Evolutionary conservation across 2,797 vertebrate genomes (phyloP).

Genomic region (Geotrypetes seraphini): DNA sequence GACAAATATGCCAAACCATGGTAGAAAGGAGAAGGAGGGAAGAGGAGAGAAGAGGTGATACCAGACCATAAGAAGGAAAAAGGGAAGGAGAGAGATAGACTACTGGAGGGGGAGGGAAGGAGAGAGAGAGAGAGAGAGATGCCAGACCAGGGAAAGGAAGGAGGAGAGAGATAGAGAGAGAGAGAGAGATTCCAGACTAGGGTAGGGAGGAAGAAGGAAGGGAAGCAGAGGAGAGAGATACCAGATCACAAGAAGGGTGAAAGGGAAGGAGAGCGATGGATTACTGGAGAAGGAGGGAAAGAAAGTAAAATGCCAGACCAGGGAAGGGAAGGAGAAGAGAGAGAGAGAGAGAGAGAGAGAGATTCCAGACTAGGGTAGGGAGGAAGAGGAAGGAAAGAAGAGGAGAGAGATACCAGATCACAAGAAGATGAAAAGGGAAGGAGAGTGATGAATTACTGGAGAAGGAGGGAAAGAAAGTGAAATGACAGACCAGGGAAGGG

Average conservation of each 20-base stretch:
- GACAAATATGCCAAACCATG: too few species aligned
- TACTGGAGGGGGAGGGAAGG: too few species aligned
- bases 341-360: too few species aligned
- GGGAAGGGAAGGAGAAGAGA: too few species aligned
- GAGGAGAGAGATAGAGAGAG: too few species aligned
- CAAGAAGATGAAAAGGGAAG: slow-evolving; percentile 2
- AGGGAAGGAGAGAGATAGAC: slow-evolving; percentile 10
- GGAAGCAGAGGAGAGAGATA: slow-evolving; percentile 4
- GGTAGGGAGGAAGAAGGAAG: slow-evolving; percentile 12
- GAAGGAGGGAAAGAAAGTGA: neutral
- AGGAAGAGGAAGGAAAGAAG: neutral
- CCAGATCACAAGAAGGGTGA: slow-evolving; percentile 7
- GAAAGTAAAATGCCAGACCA: too few species aligned
- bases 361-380: slow-evolving; percentile 16
- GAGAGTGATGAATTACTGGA: neutral
- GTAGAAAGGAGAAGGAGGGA: too few species aligned
- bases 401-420: neutral
- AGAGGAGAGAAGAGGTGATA: neutral
- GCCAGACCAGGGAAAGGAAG: too few species aligned
- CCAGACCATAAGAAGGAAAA: slow-evolving; percentile 15
- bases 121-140: too few species aligned
- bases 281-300: too few species aligned
- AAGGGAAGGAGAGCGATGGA: too few species aligned
- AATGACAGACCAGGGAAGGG: too few species aligned
- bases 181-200: slow-evolving; percentile 23